Evolutionary conservation across 2,888 invertebrate genomes (phyloP), one percentile per base, ranked within the genome.

Genomic region (Agrotis ipsilon): DNA sequence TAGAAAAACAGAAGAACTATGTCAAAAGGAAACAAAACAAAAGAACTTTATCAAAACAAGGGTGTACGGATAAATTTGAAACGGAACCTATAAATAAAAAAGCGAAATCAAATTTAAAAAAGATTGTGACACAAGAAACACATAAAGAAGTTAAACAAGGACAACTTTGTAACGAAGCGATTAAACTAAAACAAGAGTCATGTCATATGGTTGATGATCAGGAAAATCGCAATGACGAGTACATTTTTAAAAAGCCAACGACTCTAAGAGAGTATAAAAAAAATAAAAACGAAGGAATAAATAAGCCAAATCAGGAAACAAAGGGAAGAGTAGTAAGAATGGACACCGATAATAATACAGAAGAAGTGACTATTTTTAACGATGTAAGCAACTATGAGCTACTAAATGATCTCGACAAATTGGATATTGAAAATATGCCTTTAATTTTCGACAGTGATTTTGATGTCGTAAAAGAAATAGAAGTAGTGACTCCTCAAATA

Each of bases 221-320:
- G 48, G 65, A 65, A 65, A 65, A 65, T 65, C 65, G 57, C 65
- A 65, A 65, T 65, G 64, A 46, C 54, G 64, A 64, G 54, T 65
- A 57, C 65, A 65, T 65, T 65, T 65, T 65, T 65, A 57, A 57
- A 65, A 57, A 65, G 57, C 57, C 65, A 65, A 48, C 48, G 57
- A 57, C 48, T 57, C 65, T 65, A 57, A 65, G 57, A 48, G 65
- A 11, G 65, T 48, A 65, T 65, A 65, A 57, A 57, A 65, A 64
- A 65, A 65, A 27, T 27, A 57, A 65, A 65, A 65, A 65, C 57
- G 65, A 65, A 57, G 65, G 65, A 57, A 65, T 65, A 57, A 65
- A 65, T 65, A 65, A 65, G 65, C 57, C 57, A 57, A 65, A 65
- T 65, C 65, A 65, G 65, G 65, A 65, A 65, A 65, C 65, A 65